These are phyloP conservation scores for Tapirus indicus DNA, from an alignment of 2,797 vertebrate genomes.

Conservation along the genomic window DNA sequence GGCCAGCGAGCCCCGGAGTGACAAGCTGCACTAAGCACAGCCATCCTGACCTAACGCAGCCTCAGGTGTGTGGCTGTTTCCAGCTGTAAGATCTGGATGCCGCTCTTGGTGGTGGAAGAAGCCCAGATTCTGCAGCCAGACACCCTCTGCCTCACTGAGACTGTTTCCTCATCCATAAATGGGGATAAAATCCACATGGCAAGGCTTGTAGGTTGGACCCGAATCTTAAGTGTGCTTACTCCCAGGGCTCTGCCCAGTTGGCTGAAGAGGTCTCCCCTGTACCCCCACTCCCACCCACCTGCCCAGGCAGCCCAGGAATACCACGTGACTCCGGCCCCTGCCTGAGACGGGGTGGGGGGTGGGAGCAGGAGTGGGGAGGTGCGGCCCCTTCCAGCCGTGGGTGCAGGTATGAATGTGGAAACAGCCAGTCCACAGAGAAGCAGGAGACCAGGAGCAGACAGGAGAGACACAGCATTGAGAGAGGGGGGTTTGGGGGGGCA, in stretches of 20 bases:
- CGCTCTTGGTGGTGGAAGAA: background rate
- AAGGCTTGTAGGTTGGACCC: background rate
- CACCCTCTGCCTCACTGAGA: background rate
- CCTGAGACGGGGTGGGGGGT: background rate
- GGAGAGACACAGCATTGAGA: background rate
- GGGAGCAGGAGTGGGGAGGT: background rate
- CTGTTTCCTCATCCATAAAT: background rate
- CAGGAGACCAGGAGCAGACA: background rate
- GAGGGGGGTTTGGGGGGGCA: background rate
- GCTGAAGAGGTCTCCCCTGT: background rate
- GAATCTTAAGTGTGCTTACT: background rate
- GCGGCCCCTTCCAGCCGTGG: background rate
- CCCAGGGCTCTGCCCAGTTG: background rate
- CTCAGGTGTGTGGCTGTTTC: background rate
- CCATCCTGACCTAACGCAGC: accelerated
- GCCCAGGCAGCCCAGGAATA: background rate
- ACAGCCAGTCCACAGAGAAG: background rate
- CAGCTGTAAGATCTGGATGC: background rate
- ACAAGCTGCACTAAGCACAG: background rate
- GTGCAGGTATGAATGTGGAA: background rate
- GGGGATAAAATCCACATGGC: background rate
- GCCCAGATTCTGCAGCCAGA: background rate
- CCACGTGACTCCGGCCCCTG: background rate
- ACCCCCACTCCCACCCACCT: background rate
- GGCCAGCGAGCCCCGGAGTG: no score